Percentiles rank a stretch among this genome's conserved stretches.
Evolutionary conservation across 2,113 vertebrate species (phyloP).

Genomic region (Octodon degus): DNA sequence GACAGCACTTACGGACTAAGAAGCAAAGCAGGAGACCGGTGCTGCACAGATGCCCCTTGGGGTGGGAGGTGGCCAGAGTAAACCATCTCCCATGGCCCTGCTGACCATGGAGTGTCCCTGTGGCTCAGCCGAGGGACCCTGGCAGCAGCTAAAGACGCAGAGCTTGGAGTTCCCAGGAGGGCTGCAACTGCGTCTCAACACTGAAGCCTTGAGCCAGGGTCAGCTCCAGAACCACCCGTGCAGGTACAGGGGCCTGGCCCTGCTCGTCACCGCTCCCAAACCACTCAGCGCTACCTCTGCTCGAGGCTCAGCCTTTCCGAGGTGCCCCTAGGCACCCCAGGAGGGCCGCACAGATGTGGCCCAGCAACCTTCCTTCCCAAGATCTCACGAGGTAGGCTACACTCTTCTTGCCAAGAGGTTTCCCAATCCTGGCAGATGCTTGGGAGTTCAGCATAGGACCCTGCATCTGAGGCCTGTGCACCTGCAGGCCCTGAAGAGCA

Average conservation of each 20-base stretch:
- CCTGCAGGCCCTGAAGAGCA: neutral
- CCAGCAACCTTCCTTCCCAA: neutral
- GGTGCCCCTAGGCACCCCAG: neutral
- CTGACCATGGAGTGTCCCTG: neutral
- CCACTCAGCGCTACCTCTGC: neutral
- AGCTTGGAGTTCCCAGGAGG: neutral
- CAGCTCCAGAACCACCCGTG: neutral
- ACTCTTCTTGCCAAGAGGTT: neutral
- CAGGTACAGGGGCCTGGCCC: neutral
- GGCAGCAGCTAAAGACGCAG: neutral
- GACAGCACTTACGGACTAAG: neutral
- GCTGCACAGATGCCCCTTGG: neutral
- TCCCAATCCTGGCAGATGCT: neutral
- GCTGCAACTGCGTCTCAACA: neutral
- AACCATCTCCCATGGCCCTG: neutral
- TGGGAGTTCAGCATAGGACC: conserved; percentile 78
- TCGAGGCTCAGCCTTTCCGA: neutral
- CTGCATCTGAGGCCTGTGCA: conserved; percentile 79
- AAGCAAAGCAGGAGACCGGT: neutral
- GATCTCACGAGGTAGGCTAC: neutral
- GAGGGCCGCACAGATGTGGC: neutral
- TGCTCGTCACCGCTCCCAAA: neutral
- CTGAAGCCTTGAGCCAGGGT: too few relatives aligned
- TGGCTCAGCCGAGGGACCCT: neutral
- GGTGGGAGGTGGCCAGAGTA: neutral